Evolutionary conservation across 23 tunicate species (phyloP), one percentile per base, ranked within the genome.

Genomic region (Clavelina lepadiformis): DNA sequence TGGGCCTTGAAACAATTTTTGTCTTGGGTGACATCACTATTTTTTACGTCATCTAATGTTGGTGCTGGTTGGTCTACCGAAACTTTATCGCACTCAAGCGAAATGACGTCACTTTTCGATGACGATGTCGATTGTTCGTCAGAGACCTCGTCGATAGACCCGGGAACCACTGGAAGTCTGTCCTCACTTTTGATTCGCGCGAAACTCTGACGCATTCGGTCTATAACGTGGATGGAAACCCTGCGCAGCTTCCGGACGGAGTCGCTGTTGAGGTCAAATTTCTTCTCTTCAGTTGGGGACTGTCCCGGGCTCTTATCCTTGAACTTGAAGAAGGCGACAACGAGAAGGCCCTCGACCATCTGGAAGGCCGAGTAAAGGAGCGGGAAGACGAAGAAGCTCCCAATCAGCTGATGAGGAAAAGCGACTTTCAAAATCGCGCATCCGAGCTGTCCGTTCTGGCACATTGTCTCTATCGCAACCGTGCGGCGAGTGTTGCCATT

Each of bases 391-490:
- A 63, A 68, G 28, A 51, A 78, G 31, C 73, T 68, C 33, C 75
- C 75, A 31, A 78, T 78, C n/a, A 68, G 32, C 13, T 78, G 51
- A 32, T 46, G 34, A 1, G 84, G 84, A 49, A 78, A 68, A 13
- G 72, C 68, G 2, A 78, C 56, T 58, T 58, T 59, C 1, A 78
- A 66, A 34, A 78, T 58, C 2, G 75, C 84, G 32, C 73, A 46
- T 2, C 76, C 84, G 3, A 78, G 61, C 31, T 61, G 69, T 2
- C 84, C 75, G 68, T 78, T 78, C 37, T 58, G 75, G 28, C 76
- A 68, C 57, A 58, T 58, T 30, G 75, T 68, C 61, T 78, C 84
- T 58, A 78, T 44, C 25, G 84, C 84, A 33, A 78, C 61, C 69
- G 84, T 68, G 49, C 84, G 84, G 29, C 69, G 61, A 58, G 65